phyloP scores from a whole-genome alignment of 2,888 invertebrate genomes.

The Macaria liturata region DNA sequence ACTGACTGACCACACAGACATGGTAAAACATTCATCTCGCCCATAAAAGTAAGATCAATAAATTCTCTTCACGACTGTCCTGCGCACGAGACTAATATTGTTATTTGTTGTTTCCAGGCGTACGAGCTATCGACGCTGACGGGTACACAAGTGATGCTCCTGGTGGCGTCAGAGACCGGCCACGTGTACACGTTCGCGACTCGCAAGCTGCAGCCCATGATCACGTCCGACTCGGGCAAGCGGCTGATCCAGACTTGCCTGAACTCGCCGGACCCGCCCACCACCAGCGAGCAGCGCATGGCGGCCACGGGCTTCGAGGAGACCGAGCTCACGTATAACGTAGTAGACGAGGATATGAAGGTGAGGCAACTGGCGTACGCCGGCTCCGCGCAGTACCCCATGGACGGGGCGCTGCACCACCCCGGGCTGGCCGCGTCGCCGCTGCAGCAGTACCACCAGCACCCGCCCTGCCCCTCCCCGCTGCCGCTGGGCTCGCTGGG shows the following conservation, averaged over 20 bases:
- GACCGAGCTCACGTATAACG: constrained; percentile 98
- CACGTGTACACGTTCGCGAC: constrained; percentile 99
- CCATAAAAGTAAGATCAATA: too few species aligned
- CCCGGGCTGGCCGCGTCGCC: constrained; percentile 85
- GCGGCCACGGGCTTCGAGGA: constrained; percentile 99
- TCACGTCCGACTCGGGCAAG: constrained; percentile 98
- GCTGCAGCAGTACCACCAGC: constrained; percentile 89
- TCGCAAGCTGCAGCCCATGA: constrained; percentile 99
- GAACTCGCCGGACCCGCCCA: constrained; percentile 97
- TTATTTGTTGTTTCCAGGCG: constrained; percentile 86
- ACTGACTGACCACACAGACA: too few species aligned
- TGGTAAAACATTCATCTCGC: too few species aligned
- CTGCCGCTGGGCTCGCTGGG: constrained; percentile 84
- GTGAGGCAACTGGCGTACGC: constrained; percentile 97
- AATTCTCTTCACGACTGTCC: too few species aligned
- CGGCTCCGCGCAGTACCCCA: constrained; percentile 88
- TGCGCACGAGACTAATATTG: too few species aligned
- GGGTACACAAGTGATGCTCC: constrained; percentile 99
- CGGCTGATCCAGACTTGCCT: constrained; percentile 99
- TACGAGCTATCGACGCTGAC: constrained; percentile 99
- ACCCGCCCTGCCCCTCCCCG: constrained; percentile 89
- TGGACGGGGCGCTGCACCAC: constrained; percentile 70
- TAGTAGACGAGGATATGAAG: constrained; percentile 97
- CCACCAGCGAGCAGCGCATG: constrained; percentile 96
- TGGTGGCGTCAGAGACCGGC: constrained; percentile 99